Conservation (phyloP, 2,888 invertebrate genomes). For the Callyntrura sp. region DNA sequence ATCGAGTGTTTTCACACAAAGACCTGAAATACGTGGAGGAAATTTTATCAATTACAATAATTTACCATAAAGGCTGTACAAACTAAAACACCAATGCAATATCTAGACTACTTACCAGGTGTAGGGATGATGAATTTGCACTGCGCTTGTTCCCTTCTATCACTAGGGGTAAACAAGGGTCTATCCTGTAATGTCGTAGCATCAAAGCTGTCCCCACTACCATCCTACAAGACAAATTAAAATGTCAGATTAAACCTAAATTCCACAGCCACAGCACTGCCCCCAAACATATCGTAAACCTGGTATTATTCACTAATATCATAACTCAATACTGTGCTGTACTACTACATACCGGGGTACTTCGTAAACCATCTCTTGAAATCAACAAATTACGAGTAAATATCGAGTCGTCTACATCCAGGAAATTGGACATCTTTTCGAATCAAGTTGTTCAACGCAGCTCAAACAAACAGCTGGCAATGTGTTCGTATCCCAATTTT, state of each 20-base stretch:
- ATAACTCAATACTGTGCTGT: too few relatives aligned
- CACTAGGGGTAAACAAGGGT: constrained; percentile 80
- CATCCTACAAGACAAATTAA: constrained; percentile 22
- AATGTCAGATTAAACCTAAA: constrained; percentile 9
- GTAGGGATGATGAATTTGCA: constrained; percentile 83
- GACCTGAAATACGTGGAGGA: constrained; percentile 79
- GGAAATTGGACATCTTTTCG: constrained; percentile 78
- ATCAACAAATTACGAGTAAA: constrained; percentile 75
- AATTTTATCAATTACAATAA: neutral
- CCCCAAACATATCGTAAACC: too few relatives aligned
- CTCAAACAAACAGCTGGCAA: too few relatives aligned
- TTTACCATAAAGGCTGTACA: neutral
- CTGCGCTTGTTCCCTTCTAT: constrained; percentile 79
- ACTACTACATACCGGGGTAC: constrained; percentile 21
- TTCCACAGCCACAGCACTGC: too few relatives aligned
- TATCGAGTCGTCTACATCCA: constrained; percentile 82
- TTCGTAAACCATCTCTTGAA: neutral
- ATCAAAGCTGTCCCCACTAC: neutral
- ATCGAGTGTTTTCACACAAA: constrained; percentile 84
- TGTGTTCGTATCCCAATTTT: too few relatives aligned
- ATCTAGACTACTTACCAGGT: constrained; percentile 80
- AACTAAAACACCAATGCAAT: neutral
- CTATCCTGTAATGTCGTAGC: neutral
- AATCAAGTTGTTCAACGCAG: too few relatives aligned
- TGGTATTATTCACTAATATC: too few relatives aligned